Percentiles rank a stretch among this genome's conserved stretches.
These are phyloP conservation scores for Tichodroma muraria DNA, from an alignment of 2,113 vertebrate genomes.

Conservation along the genomic window DNA sequence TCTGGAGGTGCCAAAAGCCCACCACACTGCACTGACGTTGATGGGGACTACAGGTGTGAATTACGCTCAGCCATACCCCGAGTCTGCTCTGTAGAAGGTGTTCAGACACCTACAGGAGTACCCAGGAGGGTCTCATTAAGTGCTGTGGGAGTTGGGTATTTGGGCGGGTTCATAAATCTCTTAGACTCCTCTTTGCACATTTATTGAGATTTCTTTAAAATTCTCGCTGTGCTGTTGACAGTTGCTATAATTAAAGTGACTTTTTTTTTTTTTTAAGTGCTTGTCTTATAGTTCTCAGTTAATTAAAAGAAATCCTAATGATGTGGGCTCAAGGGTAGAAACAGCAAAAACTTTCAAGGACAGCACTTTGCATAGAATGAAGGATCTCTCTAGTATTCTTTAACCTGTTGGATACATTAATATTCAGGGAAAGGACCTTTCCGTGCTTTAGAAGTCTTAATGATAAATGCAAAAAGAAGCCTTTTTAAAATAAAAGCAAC, in stretches of 20 bases:
- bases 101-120: neutral
- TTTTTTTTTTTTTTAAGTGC: neutral
- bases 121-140: neutral
- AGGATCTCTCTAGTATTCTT: neutral
- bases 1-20: slow-evolving; percentile 31
- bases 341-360: neutral
- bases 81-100: neutral
- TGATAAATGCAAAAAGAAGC: neutral
- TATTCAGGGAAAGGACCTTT: neutral
- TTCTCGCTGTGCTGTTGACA: neutral
- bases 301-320: neutral
- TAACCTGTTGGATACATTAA: neutral
- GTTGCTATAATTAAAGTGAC: neutral
- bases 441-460: neutral
- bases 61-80: neutral
- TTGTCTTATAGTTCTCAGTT: neutral
- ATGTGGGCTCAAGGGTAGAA: neutral
- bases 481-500: neutral
- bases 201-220: neutral
- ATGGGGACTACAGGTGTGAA: slow-evolving; percentile 4
- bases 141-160: neutral
- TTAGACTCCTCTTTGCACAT: neutral
- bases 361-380: neutral
- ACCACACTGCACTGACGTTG: neutral
- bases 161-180: neutral